Base-by-base conservation (phyloP, 64 coral and sea anemone species). In the Stichodactyla helianthus region DNA sequence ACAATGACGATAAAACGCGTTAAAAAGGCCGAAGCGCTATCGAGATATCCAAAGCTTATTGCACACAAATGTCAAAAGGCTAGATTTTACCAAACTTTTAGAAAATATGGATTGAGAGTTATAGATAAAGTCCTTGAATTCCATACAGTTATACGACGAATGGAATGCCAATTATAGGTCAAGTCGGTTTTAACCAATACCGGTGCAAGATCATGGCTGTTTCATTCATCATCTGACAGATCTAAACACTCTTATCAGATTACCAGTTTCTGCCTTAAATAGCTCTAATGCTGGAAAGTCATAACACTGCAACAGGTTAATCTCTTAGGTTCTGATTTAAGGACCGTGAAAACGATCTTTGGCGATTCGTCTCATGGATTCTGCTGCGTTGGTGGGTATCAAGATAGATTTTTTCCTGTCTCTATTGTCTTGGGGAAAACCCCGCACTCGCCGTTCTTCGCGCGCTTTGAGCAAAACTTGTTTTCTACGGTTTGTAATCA, bases 121-220 rank as follows among this genome's bases (percentile, higher is more conserved):
- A 51, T 20, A 79, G 27, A 51, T 79, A 16, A 79, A 79, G 12
- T 16, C 14, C 9, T 51, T 50, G 4, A 79, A 52, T 51, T 79
- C 27, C 77, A 79, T 79, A 53, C 51, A 79, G 16, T 79, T 51
- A 51, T 15, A 13, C 35, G 10, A 79, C 50, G 77, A 50, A 79
- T 79, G 77, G 77, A 79, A 51, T 79, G 27, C 16, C 50, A 78
- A 51, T 44, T 14, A 14, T 44, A 78, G 77, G 77, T 79, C 77
- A 79, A 79, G 77, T 16, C 31, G 77, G 77, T 50, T 79, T 13
- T 51, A 18, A 17, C 77, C 31, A 79, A 79, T 18, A 78, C 76
- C 76, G 25, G 76, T 14, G 76, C 28, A 18, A 50, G 28, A 51
- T 79, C 77, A 51, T 70, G 26, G 65, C 26, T 23, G 65, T 7